Evolutionary conservation across 1,140 invertebrate species (phyloP), one percentile per base, ranked within the genome.

Genomic region (Leptinotarsa undecemlineata): DNA sequence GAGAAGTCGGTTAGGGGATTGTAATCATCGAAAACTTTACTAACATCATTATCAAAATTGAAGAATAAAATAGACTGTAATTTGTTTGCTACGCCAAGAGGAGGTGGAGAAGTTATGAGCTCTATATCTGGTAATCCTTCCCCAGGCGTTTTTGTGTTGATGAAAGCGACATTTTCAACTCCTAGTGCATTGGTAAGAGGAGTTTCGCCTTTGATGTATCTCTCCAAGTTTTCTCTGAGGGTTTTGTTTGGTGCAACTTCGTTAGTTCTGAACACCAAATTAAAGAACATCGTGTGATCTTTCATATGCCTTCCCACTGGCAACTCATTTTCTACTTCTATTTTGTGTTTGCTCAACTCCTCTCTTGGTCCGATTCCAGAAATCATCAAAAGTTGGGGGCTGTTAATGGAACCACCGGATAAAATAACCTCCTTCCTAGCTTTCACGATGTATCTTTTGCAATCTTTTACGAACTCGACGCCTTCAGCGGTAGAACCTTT

Each of bases 351-450:
- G 62, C 87, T 68, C 5, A 96, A 84, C 81, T 96, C 92, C 15
- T 89, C 81, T 20, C 84, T 86, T 0, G 93, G 92, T n/a, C 94
- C 95, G 4, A 96, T 86, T 4, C 95, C 95, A n/a, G 94, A 95
- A 0, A 96, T 85, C 92, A 96, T 92, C 60, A 96, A 86, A 1
- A 96, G 78, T 79, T 95, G 93, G 0, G 94, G 93, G 0, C 90
- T 89, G 15, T 89, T 91, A 26, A 95, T 90, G 1, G 92, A 88
- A 0, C 94, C 94, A 1, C 92, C 92, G 0, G 92, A 89, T 6
- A 96, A 77, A 47, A 95, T 92, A 0, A 95, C 92, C 85, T 95
- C 93, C 81, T 89, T 91, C 42, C 76, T 85, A 0, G 76, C 20
- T 26, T 17, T 63, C 4, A 42, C 68, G 15, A 15, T 57, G 66